phyloP scores from a whole-genome alignment of 2,113 vertebrate species.

The Albula glossodonta region DNA sequence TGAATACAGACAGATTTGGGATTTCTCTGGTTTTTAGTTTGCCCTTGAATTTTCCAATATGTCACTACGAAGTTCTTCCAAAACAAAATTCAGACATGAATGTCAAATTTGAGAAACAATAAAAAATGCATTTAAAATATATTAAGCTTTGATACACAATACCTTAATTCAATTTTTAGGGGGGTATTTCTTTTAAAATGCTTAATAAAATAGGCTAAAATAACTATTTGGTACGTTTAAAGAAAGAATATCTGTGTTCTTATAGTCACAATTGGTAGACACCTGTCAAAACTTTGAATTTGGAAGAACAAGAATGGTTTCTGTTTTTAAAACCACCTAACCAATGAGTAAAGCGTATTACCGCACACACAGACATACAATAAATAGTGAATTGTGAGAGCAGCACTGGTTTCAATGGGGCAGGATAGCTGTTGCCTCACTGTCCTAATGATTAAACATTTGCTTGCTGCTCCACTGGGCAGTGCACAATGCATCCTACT shows the following conservation, averaged over 20 bases:
- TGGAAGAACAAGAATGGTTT: neutral
- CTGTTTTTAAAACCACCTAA: neutral
- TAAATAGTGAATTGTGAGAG: too few species aligned
- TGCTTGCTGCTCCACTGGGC: neutral
- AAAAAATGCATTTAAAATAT: neutral
- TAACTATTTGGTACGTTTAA: neutral
- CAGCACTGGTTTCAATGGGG: too few species aligned
- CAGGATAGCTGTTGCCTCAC: neutral
- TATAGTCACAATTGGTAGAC: too few species aligned
- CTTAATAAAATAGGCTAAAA: too few species aligned
- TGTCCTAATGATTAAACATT: neutral
- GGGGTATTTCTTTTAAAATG: neutral
- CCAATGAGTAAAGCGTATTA: neutral
- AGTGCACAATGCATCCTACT: neutral
- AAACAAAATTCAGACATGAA: neutral
- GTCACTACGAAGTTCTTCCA: neutral
- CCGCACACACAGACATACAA: too few species aligned
- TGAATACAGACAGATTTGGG: neutral
- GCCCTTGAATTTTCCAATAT: too few species aligned
- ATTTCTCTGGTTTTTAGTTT: too few species aligned
- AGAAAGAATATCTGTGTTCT: neutral
- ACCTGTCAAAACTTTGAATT: neutral
- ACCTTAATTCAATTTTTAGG: neutral
- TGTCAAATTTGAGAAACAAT: neutral
- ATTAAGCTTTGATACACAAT: neutral